A percentile compares a stretch with the other conserved stretches of the same genome.
These are phyloP conservation scores for Yponomeuta malinellus DNA, from an alignment of 2,888 invertebrate genomes.

Conservation along the genomic window DNA sequence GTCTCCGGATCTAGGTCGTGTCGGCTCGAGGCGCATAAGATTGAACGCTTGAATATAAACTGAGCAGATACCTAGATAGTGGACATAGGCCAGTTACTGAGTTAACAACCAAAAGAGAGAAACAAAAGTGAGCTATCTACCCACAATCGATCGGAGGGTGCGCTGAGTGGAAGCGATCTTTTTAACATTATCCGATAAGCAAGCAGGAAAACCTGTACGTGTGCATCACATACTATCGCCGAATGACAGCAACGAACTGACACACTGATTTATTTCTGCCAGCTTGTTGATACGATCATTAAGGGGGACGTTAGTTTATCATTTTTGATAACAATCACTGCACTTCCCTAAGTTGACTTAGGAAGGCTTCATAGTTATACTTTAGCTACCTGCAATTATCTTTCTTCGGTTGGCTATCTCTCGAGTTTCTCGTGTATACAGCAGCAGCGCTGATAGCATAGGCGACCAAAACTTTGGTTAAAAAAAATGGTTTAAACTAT, in stretches of 20 bases:
- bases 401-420: no score
- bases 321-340: not conserved
- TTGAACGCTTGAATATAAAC: not conserved
- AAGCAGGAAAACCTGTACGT: not conserved
- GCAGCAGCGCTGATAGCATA: no score
- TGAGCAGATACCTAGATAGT: not conserved
- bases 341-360: not conserved
- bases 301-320: not conserved
- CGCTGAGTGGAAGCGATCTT: not conserved
- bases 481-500: not conserved
- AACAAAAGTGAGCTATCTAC: no score
- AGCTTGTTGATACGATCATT: not conserved
- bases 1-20: slow-evolving; percentile 7
- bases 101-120: no score
- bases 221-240: not conserved
- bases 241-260: not conserved
- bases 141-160: not conserved
- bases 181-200: not conserved
- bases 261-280: not conserved
- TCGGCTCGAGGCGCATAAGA: not conserved
- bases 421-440: no score
- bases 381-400: not conserved
- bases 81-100: not conserved
- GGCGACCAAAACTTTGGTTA: not conserved
- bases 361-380: not conserved